Conservation (phyloP, 2,888 invertebrate genomes). For the Cephus spinipes region DNA sequence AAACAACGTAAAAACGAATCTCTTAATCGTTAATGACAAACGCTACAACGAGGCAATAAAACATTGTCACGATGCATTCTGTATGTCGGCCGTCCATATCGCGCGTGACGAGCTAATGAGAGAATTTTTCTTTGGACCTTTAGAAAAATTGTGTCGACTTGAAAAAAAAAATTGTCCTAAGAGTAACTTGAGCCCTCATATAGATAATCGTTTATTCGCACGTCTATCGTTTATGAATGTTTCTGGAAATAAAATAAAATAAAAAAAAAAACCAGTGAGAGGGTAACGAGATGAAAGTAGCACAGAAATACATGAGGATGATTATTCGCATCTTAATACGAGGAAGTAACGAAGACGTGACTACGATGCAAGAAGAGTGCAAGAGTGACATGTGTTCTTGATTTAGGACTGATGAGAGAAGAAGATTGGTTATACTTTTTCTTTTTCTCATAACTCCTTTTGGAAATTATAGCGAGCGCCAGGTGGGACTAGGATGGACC, state of each 20-base stretch:
- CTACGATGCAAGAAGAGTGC: not conserved
- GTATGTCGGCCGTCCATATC: slow-evolving; percentile 30
- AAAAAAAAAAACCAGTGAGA: slow-evolving; percentile 7
- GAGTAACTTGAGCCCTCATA: slow-evolving; percentile 50
- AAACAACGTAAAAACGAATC: not conserved
- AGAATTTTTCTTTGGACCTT: slow-evolving; percentile 20
- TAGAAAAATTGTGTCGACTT: slow-evolving; percentile 30
- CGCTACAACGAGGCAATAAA: not conserved
- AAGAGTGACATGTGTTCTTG: not conserved
- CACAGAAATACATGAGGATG: not conserved
- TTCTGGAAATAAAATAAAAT: slow-evolving; percentile 7
- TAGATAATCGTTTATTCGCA: slow-evolving; percentile 7
- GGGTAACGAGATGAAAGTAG: not conserved
- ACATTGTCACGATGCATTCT: slow-evolving; percentile 8
- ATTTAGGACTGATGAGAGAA: not conserved
- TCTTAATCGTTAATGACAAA: not conserved
- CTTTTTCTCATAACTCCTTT: not conserved
- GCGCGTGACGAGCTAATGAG: slow-evolving; percentile 23
- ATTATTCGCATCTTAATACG: not conserved
- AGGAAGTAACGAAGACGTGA: not conserved
- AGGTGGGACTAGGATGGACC: not conserved
- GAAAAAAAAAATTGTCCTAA: slow-evolving; percentile 32
- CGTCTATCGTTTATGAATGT: not conserved
- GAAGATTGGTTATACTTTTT: not conserved
- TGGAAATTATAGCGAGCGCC: not conserved